Evolutionary conservation across 1,140 invertebrate genomes (phyloP).

Genomic region (Centruroides sculpturatus): DNA sequence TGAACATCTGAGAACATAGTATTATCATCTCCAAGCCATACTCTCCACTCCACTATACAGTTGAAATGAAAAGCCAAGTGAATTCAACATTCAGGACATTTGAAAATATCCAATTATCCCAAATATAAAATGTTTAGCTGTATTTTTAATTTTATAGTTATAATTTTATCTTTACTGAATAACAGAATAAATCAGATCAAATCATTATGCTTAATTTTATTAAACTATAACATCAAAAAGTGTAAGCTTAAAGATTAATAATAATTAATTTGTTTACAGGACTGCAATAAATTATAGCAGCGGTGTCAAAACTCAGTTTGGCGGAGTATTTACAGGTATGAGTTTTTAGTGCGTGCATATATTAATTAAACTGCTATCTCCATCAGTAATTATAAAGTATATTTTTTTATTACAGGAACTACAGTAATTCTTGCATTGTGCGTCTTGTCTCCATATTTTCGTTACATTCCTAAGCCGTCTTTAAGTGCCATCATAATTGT

Average conservation of each 20-base stretch:
- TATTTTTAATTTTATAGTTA: neutral
- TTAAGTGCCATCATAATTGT: conserved; percentile 72
- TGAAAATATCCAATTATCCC: too few relatives aligned
- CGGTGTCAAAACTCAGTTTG: conserved; percentile 75
- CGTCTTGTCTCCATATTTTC: conserved; percentile 73
- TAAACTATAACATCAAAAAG: neutral
- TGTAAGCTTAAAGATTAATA: neutral
- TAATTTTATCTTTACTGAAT: neutral
- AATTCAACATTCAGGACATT: too few relatives aligned
- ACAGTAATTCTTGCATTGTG: conserved; percentile 61
- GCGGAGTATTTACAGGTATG: conserved; percentile 68
- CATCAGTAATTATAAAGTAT: too few relatives aligned
- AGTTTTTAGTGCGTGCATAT: too few relatives aligned
- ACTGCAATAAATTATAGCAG: conserved; percentile 88
- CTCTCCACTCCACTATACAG: too few relatives aligned
- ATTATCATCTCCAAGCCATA: too few relatives aligned
- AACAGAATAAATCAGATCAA: neutral
- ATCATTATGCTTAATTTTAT: neutral
- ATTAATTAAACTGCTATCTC: too few relatives aligned
- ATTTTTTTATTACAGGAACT: conserved; percentile 40
- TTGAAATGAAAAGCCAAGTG: too few relatives aligned
- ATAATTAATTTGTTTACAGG: conserved; percentile 36
- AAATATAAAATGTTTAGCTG: neutral
- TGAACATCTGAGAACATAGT: too few relatives aligned
- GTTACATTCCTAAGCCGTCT: conserved; percentile 70